Evolutionary conservation across 1,140 invertebrate genomes (phyloP).

Genomic region (Homalodisca vitripennis): DNA sequence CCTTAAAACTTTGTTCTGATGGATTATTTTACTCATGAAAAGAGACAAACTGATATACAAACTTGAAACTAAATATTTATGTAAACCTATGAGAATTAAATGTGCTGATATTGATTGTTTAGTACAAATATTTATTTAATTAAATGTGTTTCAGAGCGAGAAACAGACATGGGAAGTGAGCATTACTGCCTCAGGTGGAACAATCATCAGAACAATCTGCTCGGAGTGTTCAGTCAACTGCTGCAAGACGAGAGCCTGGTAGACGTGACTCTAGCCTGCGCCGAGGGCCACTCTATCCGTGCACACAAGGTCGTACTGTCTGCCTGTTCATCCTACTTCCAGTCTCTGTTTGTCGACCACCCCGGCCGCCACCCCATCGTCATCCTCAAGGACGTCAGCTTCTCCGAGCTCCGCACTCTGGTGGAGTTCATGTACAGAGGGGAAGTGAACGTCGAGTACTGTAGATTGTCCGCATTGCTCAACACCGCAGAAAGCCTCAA

Average conservation of each 20-base stretch:
- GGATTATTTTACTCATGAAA: no score
- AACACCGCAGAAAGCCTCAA: conserved; percentile 92
- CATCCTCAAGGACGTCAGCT: conserved; percentile 90
- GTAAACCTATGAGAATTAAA: no score
- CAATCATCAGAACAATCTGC: conserved; percentile 94
- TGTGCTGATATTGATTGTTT: not conserved
- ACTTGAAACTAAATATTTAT: not conserved
- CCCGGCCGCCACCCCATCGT: conserved; percentile 90
- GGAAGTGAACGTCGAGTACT: conserved; percentile 92
- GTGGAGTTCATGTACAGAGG: conserved; percentile 97
- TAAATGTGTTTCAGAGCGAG: conserved; percentile 59
- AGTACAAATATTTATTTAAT: not conserved
- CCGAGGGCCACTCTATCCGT: conserved; percentile 88
- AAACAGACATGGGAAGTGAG: conserved; percentile 93
- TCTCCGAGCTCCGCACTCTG: conserved; percentile 83
- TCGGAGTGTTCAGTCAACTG: conserved; percentile 92
- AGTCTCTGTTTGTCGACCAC: conserved; percentile 84
- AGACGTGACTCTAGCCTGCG: conserved; percentile 92
- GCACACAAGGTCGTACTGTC: conserved; percentile 95
- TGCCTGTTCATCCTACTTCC: conserved; percentile 93
- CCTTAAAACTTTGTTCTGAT: no score
- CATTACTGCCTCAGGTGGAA: conserved; percentile 95
- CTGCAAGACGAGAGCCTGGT: conserved; percentile 91
- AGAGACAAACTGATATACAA: no score
- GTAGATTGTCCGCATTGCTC: conserved; percentile 83